Percentiles rank a stretch among this genome's conserved stretches.
These are phyloP conservation scores for Rhabditoides inermis DNA, from an alignment of 2,888 invertebrate species.

Conservation along the genomic window DNA sequence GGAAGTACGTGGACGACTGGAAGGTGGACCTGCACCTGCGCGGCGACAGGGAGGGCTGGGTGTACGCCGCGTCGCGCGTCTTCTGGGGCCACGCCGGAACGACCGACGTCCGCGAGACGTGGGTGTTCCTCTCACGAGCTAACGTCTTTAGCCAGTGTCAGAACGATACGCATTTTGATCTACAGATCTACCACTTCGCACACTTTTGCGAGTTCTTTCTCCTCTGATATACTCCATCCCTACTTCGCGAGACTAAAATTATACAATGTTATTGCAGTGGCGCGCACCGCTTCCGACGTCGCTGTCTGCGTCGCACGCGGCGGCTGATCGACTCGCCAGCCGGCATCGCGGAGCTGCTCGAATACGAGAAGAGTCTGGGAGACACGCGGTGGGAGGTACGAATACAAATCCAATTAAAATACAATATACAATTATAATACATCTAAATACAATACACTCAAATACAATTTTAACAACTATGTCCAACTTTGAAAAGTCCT, in stretches of 20 bases:
- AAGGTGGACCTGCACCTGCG: constrained; percentile 29
- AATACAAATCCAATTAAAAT: no score
- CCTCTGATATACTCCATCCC: background rate
- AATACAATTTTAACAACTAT: no score
- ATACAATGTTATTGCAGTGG: constrained; percentile 5
- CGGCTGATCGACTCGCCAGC: constrained; percentile 2
- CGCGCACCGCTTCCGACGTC: constrained; percentile 19
- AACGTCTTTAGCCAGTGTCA: no score
- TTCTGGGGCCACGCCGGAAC: constrained; percentile 26
- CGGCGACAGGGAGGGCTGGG: constrained; percentile 43
- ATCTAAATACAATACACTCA: no score
- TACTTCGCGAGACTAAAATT: background rate
- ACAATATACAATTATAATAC: no score
- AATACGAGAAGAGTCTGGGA: constrained; percentile 2
- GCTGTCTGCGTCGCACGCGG: constrained; percentile 14
- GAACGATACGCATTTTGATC: no score
- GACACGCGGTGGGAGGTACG: constrained; percentile 17
- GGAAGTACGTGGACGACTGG: constrained; percentile 33
- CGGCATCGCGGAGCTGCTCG: constrained; percentile 5
- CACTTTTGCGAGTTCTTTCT: no score
- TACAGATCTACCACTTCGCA: no score
- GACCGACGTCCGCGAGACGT: constrained; percentile 8
- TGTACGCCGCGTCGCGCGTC: constrained; percentile 25
- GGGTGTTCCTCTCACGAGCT: no score
- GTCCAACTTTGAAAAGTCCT: no score